phyloP scores from a whole-genome alignment of 1,140 invertebrate genomes.

The Pseudomyrmex sp. region DNA sequence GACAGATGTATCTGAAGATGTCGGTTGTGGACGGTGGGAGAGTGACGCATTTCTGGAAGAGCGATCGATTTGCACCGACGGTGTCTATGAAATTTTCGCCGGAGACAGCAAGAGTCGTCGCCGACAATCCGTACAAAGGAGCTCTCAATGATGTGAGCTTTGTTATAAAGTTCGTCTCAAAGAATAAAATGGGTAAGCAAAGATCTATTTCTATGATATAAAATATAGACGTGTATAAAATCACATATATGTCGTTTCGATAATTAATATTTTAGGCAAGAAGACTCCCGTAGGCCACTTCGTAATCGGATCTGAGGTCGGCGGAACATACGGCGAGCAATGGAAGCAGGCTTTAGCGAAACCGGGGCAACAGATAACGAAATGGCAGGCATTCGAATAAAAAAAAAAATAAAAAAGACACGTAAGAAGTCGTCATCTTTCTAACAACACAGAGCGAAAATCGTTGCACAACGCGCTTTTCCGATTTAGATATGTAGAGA shows the following conservation, averaged over 20 bases:
- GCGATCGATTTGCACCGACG: slow-evolving; percentile 89
- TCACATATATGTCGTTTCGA: background rate
- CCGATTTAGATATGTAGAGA: slow-evolving; percentile 8
- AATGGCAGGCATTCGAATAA: slow-evolving; percentile 84
- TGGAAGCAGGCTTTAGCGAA: slow-evolving; percentile 84
- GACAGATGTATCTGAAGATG: slow-evolving; percentile 91
- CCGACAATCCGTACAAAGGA: slow-evolving; percentile 83
- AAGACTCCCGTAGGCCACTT: slow-evolving; percentile 86
- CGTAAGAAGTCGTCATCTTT: background rate
- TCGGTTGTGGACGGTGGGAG: slow-evolving; percentile 89
- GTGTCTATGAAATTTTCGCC: slow-evolving; percentile 86
- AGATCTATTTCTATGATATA: background rate
- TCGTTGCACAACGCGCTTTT: slow-evolving; percentile 42
- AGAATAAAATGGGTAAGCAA: slow-evolving; percentile 83
- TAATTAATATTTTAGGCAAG: slow-evolving; percentile 81
- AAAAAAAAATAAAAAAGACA: background rate
- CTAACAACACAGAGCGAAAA: background rate
- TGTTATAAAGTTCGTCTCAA: slow-evolving; percentile 83
- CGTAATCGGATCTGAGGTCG: slow-evolving; percentile 84
- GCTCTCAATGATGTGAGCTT: slow-evolving; percentile 83
- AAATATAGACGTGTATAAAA: background rate
- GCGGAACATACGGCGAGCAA: slow-evolving; percentile 81
- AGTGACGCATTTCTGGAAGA: slow-evolving; percentile 91
- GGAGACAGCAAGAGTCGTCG: slow-evolving; percentile 79
- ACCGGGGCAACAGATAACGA: slow-evolving; percentile 81